A percentile compares a stretch with the other conserved stretches of the same genome.
Conservation (phyloP, 2,888 invertebrate species). For the Drosophila flavopinicola region DNA sequence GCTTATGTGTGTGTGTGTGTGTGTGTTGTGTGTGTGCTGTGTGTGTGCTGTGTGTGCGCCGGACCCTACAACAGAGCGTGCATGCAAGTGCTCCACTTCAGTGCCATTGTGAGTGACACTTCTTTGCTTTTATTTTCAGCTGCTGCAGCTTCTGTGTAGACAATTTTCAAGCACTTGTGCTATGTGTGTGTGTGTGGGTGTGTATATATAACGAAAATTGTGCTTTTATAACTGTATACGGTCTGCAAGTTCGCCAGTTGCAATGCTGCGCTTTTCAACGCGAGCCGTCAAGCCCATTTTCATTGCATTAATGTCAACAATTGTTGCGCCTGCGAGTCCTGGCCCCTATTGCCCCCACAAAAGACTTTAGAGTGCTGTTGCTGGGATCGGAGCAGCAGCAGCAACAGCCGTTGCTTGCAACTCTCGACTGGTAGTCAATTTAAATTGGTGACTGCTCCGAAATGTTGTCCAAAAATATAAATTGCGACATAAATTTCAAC, state of each 20-base stretch:
- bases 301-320: conserved; percentile 72
- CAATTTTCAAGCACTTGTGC: conserved; percentile 40
- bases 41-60: conserved; percentile 16
- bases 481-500: conserved; percentile 72
- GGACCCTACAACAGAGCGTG: conserved; percentile 23
- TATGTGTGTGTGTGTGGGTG: conserved; percentile 13
- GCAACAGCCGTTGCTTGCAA: too few relatives aligned
- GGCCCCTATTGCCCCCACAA: not conserved
- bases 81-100: conserved; percentile 53
- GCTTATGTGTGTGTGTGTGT: conserved; percentile 2
- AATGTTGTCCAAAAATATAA: conserved; percentile 55
- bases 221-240: conserved; percentile 35
- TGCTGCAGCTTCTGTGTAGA: conserved; percentile 33
- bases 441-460: conserved; percentile 44
- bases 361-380: conserved; percentile 24
- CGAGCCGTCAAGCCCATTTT: conserved; percentile 32
- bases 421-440: conserved; percentile 60
- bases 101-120: conserved; percentile 68
- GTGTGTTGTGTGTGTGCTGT: conserved; percentile 19
- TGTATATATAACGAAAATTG: conserved; percentile 17
- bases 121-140: conserved; percentile 51
- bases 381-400: conserved; percentile 1
- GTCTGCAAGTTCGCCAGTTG: conserved; percentile 30
- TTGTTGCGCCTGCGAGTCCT: conserved; percentile 34
- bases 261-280: conserved; percentile 53